Base-by-base conservation (phyloP, 1,140 invertebrate genomes). In the Aphelinus certus region DNA sequence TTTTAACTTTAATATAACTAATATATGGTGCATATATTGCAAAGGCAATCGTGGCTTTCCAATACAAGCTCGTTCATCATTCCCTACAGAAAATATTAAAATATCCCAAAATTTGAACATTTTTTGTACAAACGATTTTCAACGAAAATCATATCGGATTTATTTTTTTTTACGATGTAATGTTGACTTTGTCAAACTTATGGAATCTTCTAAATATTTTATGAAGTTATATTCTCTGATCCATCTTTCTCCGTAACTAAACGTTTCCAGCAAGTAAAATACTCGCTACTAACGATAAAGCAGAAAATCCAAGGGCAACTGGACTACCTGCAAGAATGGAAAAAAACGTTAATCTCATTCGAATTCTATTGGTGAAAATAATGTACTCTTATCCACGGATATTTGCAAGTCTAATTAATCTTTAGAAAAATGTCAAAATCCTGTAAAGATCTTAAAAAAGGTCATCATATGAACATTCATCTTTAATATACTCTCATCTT, bases 291-390 rank as follows among this genome's bases (percentile, higher is more conserved):
- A 78, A 58, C 46, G 73, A 70, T 2, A 78, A 7, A 3, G 67
- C 67, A 1, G 74, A 78, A 57, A 78, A 49, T 65, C 73, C 62
- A 26, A 73, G 43, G n/a, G 57, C 42, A 45, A 65, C 58, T 56
- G 62, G 51, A 64, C 65, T 75, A n/a, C 77, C 77, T 78, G 73
- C 10, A 68, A 74, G 48, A 5, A 26, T 10, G 62, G 55, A 72
- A 76, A 70, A 26, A 26, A 26, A 26, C 26, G 26, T 26, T 26
- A 26, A 26, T 26, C 26, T 26, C 26, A 26, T 26, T 26, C 26
- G 26, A 26, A 26, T 26, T 26, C 26, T 26, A 26, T 26, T 26
- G 26, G 26, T 26, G 26, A 26, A 26, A 26, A 26, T 26, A 26
- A 26, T 26, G 26, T 26, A 26, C 26, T 26, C 26, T 26, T 26